Evolutionary conservation across 2,113 vertebrate genomes (phyloP), one percentile per base, ranked within the genome.

Genomic region (Lethenteron camtschaticum): DNA sequence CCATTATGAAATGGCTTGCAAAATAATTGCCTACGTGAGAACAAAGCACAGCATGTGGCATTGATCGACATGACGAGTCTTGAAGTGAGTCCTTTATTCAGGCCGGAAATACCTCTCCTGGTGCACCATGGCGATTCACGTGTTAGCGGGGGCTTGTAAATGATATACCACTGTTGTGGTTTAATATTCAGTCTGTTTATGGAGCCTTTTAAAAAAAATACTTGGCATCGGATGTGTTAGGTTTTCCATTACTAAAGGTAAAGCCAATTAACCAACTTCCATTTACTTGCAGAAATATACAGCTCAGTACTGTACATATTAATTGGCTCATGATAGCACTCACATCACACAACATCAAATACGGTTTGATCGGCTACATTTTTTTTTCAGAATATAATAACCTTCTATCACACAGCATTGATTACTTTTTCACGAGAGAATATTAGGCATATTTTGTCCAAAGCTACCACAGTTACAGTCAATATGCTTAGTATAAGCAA

Each of bases 1-100:
- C 94, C 94, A 99, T 99, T 75, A 96, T 95, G 81, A 99, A 99
- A 79, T 99, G 90, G 78, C 83, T 96, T 78, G 92, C 91, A 24
- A 99, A 99, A 78, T 99, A 99, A 77, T 85, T 96, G 70, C 94
- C 92, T 99, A 75, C 3, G 79, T 55, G 55, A 63, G 16, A 57
- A 66, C 13, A 80, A 20, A 76, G 14, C 24, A 11, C 9, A 16
- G n/a, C n/a, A 66, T 66, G 8, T 14, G 69, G 3, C 63, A 16
- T 66, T 66, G 9, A 66, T 16, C n/a, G 24, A 66, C 63, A 66
- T 66, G 12, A 63, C 9, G 24, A 66, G 63, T 24, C n/a, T 16
- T n/a, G 10, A 66, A 8, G 8, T 2, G 10, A 16, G 63, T n/a
- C n/a, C n/a, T 66, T 9, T 9, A 66, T 11, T 66, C 10, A 24